Evolutionary conservation across 2,888 invertebrate species (phyloP).

Genomic region (Caenorhabditis macrosperma): DNA sequence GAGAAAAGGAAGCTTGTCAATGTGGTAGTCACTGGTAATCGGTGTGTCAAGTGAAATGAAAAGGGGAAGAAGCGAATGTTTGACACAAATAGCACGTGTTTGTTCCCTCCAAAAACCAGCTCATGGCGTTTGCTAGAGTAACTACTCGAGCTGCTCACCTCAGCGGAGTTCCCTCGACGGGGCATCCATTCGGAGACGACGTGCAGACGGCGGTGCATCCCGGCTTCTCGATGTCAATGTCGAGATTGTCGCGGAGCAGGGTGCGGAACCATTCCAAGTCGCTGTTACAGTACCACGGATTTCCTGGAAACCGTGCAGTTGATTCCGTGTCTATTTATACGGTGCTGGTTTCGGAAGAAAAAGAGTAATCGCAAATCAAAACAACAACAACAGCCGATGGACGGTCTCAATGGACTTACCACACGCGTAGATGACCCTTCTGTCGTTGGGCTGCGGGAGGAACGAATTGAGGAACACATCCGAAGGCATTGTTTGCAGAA

Average conservation of each 20-base stretch:
- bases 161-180: slow-evolving; percentile 77
- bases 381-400: neutral
- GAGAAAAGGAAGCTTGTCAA: neutral
- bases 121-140: neutral
- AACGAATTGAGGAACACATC: slow-evolving; percentile 77
- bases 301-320: slow-evolving; percentile 67
- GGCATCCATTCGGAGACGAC: slow-evolving; percentile 75
- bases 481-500: slow-evolving; percentile 76
- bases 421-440: slow-evolving; percentile 79
- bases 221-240: slow-evolving; percentile 76
- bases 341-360: neutral
- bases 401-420: slow-evolving; percentile 63
- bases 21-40: neutral
- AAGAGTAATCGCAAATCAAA: neutral
- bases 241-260: slow-evolving; percentile 78
- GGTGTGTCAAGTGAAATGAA: neutral
- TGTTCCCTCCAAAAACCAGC: slow-evolving; percentile 33
- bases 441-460: slow-evolving; percentile 75
- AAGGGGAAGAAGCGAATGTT: slow-evolving; percentile 11
- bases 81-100: slow-evolving; percentile 17
- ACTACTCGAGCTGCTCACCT: slow-evolving; percentile 36
- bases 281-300: slow-evolving; percentile 80
- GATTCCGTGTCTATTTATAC: neutral
- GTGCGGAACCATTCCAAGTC: slow-evolving; percentile 79
- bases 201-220: slow-evolving; percentile 77